Percentiles rank a stretch among this genome's conserved stretches.
Conservation (phyloP, 2,797 vertebrate species). For the Meda fulgida region DNA sequence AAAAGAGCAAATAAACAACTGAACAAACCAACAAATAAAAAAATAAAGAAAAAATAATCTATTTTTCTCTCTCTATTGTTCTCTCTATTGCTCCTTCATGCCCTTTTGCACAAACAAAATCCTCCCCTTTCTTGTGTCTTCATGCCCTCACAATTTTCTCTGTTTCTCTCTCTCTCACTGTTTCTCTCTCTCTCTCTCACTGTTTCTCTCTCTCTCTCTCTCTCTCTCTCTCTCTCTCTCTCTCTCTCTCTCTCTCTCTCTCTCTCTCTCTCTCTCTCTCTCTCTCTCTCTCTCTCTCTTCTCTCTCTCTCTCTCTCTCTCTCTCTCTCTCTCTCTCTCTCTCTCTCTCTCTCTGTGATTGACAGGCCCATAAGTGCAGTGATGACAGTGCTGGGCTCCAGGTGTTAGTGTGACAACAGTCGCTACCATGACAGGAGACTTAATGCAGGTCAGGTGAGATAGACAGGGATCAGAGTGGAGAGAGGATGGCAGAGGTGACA, state of each 20-base stretch:
- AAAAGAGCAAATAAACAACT: background rate
- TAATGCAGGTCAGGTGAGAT: slow-evolving; percentile 57
- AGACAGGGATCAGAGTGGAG: slow-evolving; percentile 59
- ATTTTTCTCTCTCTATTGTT: slow-evolving; percentile 1
- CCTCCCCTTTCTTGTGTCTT: slow-evolving; percentile 41
- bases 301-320: too few species aligned
- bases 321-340: slow-evolving; percentile 13
- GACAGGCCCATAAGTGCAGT: slow-evolving; percentile 81
- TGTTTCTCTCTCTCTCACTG: too few species aligned
- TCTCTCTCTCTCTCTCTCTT: too few species aligned
- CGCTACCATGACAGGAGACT: slow-evolving; percentile 73
- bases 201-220: too few species aligned
- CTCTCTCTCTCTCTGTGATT: slow-evolving; percentile 67
- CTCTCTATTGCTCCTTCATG: slow-evolving; percentile 53
- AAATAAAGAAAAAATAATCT: background rate
- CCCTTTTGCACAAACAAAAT: slow-evolving; percentile 41
- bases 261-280: too few species aligned
- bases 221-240: slow-evolving; percentile 36
- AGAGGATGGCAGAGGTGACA: slow-evolving; percentile 42
- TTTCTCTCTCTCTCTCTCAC: slow-evolving; percentile 63
- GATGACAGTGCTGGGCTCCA: slow-evolving; percentile 72
- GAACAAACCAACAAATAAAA: background rate
- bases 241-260: too few species aligned
- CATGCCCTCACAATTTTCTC: slow-evolving; percentile 45
- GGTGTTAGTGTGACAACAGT: slow-evolving; percentile 79